Evolutionary conservation across 35 echinoderm and acorn worm genomes (phyloP).

Genomic region (Anneissia japonica): DNA sequence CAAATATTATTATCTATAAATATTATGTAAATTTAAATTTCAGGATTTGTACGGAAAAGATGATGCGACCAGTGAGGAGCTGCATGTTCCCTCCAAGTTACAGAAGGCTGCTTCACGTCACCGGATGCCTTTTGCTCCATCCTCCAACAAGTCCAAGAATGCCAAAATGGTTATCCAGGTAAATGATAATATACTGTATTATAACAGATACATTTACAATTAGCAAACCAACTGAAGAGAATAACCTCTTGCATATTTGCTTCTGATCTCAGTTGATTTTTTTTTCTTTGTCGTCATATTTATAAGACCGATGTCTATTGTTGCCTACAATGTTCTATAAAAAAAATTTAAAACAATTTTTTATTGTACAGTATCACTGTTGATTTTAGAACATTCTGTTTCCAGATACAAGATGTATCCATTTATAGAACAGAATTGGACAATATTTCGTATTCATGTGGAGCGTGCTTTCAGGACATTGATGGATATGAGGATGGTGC

Average conservation of each 20-base stretch:
- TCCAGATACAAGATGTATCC: no score
- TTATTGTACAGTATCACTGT: no score
- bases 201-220: no score
- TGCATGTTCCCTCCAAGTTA: not conserved
- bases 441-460: not conserved
- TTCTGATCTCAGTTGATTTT: no score
- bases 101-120: not conserved
- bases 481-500: not conserved
- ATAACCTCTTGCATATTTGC: no score
- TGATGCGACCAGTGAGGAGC: not conserved
- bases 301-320: no score
- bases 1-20: not conserved
- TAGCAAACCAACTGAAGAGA: no score
- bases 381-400: no score
- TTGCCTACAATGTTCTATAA: no score
- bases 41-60: constrained; percentile 46
- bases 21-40: not conserved
- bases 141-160: not conserved
- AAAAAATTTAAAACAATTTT: no score
- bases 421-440: not conserved
- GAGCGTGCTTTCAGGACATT: constrained; percentile 24
- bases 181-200: no score
- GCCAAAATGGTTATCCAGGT: not conserved
- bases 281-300: no score
- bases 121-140: not conserved